Evolutionary conservation across 2,888 invertebrate genomes (phyloP), one percentile per base, ranked within the genome.

Genomic region (Theretra japonica): DNA sequence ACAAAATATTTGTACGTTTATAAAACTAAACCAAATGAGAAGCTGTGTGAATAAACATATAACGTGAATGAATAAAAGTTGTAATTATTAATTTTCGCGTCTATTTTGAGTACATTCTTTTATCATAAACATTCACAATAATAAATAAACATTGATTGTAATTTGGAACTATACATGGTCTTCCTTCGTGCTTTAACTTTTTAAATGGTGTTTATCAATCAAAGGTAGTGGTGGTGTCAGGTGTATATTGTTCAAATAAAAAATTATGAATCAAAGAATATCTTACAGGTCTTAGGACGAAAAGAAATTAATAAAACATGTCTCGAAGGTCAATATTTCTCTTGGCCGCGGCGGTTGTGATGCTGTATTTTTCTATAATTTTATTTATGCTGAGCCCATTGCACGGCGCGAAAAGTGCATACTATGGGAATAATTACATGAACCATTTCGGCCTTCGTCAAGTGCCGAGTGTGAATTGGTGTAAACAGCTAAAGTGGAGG

Each of bases 401-500:
- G 59, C 89, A 91, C 73, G 87, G 88, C 4, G 77, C 82, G 2
- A 87, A 82, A 70, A 83, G 80, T 69, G 76, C 78, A 1, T 88
- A 86, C 74, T 89, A 88, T 69, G 83, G 86, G 19, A 83, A 85
- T 70, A 86, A 83, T 25, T 88, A 88, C 73, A 83, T 88, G 80
- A 87, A 86, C 75, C 87, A 86, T 70, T 85, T 91, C 70, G 82
- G 87, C 2, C 81, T 89, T 72, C 85, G 88, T 11, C 88, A 88
- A 74, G 83, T 83, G n/a, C 89, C 89, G 1, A 82, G 79, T 56
- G 82, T 93, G 19, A 86, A 85, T 28, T 96, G 96, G 96, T 96
- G 95, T 78, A 90, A 93, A 74, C 93, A 94, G 69, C 82, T 95
- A 62, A 90, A 86, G 48, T 95, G 86, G 87, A 83, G 82, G 53